Conservation (phyloP, 2,797 vertebrate genomes). For the Telmatherina bonti region DNA sequence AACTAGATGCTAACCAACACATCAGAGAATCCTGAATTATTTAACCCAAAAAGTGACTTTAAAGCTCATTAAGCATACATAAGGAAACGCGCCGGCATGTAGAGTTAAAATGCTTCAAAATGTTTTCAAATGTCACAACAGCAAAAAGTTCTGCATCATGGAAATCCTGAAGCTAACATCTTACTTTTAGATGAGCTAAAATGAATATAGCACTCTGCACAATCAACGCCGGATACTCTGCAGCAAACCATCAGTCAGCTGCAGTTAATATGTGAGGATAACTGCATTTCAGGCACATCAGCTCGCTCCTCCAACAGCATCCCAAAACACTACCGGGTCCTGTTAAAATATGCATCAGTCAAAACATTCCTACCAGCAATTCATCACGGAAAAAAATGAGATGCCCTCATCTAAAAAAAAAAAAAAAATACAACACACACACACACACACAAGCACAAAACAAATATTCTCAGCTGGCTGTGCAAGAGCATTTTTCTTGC, state of each 20-base stretch:
- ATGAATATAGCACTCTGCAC: not conserved
- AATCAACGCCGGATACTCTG: constrained; percentile 19
- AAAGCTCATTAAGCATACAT: not conserved
- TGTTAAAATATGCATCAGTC: constrained; percentile 55
- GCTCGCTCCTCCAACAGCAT: constrained; percentile 21
- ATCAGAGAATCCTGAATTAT: not conserved
- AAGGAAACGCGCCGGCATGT: not conserved
- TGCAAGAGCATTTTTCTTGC: constrained; percentile 66
- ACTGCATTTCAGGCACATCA: constrained; percentile 22
- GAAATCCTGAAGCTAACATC: not conserved
- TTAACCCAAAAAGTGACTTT: not conserved
- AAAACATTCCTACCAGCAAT: constrained; percentile 44
- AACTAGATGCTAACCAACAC: not conserved
- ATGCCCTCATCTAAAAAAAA: constrained; percentile 34
- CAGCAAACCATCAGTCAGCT: constrained; percentile 23
- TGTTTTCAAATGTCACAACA: not conserved
- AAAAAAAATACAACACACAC: constrained; percentile 8
- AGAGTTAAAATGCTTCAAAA: not conserved
- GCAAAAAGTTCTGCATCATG: not conserved
- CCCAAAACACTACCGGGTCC: constrained; percentile 25
- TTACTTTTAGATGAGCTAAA: not conserved
- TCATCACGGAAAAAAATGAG: constrained; percentile 55
- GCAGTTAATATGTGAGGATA: constrained; percentile 36
- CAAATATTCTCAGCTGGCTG: constrained; percentile 66
- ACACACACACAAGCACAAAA: not conserved